These are phyloP conservation scores for Venustaconcha ellipsiformis DNA, from an alignment of 1,140 invertebrate species.

Conservation along the genomic window DNA sequence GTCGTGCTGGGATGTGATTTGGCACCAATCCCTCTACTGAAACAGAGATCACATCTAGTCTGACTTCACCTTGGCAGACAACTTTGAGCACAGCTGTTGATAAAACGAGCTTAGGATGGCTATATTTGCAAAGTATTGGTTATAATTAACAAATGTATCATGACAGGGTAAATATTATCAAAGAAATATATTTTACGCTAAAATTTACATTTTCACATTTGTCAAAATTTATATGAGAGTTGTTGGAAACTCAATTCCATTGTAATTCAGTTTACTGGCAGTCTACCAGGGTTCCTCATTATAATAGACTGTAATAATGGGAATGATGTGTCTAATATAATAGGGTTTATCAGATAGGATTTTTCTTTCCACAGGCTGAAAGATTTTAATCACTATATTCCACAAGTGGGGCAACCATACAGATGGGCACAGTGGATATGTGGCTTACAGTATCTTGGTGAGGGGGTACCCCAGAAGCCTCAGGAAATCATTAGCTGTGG, in stretches of 20 bases:
- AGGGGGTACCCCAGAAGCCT: slow-evolving; percentile 47
- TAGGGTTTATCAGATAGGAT: background rate
- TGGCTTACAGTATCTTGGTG: slow-evolving; percentile 81
- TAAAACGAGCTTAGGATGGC: no score
- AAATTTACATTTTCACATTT: no score
- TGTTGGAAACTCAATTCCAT: background rate
- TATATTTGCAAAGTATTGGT: no score
- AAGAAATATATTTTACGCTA: no score
- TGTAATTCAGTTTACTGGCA: background rate
- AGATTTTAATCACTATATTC: slow-evolving; percentile 72
- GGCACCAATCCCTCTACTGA: no score
- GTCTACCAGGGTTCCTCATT: background rate
- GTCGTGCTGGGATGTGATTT: no score
- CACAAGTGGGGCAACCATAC: slow-evolving; percentile 82
- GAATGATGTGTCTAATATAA: background rate
- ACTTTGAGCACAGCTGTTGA: no score
- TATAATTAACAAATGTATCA: no score
- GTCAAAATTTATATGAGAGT: no score
- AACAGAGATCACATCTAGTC: no score
- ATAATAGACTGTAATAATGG: background rate
- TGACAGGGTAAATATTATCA: no score
- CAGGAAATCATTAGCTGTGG: slow-evolving; percentile 50
- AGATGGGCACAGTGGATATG: slow-evolving; percentile 91
- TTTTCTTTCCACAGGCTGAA: slow-evolving; percentile 56
- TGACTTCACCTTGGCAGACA: no score